Conservation (phyloP, 2,888 invertebrate genomes). For the Archips crataeganus region DNA sequence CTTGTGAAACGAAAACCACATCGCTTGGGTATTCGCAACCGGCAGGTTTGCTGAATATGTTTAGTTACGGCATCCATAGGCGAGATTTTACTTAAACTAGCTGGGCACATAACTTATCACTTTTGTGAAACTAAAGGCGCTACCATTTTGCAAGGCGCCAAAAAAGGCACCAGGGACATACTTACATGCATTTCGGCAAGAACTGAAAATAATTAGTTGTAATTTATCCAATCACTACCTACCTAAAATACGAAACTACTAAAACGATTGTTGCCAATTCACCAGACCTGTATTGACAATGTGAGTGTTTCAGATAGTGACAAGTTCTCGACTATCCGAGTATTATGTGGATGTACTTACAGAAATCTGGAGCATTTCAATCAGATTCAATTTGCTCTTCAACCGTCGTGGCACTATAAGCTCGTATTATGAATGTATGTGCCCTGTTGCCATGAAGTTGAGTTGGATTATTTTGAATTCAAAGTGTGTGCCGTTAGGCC, state of each 20-base stretch:
- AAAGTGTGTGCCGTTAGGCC: background rate
- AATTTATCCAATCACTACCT: no score
- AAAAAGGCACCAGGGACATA: no score
- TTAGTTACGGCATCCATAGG: slow-evolving; percentile 15
- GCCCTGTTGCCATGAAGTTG: background rate
- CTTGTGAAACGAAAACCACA: slow-evolving; percentile 29
- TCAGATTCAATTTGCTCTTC: slow-evolving; percentile 65
- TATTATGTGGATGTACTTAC: slow-evolving; percentile 38
- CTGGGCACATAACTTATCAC: background rate
- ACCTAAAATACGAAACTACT: background rate
- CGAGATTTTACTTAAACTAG: background rate
- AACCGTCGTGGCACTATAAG: slow-evolving; percentile 41
- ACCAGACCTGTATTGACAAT: background rate
- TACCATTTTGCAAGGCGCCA: no score
- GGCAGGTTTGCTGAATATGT: slow-evolving; percentile 27
- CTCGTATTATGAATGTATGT: background rate
- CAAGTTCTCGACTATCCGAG: background rate
- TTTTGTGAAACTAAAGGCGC: background rate
- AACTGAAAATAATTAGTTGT: no score
- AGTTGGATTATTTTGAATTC: background rate
- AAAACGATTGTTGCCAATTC: background rate
- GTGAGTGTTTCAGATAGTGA: background rate
- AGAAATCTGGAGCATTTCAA: slow-evolving; percentile 74
- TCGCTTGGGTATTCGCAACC: slow-evolving; percentile 25
- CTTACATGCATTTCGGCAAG: no score